These are phyloP conservation scores for Ophion costatus DNA, from an alignment of 2,888 invertebrate genomes.

Conservation along the genomic window DNA sequence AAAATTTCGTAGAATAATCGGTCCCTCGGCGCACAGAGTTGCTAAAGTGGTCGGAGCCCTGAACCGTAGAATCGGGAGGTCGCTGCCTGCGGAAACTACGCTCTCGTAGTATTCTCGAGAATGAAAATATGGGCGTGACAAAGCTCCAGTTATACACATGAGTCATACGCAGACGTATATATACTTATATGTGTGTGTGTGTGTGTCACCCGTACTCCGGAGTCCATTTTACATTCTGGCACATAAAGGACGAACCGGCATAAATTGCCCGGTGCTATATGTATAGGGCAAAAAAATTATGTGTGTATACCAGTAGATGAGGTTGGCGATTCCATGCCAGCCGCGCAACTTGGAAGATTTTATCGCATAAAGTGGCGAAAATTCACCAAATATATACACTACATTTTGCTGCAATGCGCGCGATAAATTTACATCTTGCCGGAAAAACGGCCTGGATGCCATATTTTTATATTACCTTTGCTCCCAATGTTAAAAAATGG, in stretches of 20 bases:
- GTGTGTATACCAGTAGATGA: neutral
- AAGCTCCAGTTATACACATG: neutral
- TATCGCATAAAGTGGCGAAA: neutral
- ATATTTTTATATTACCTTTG: neutral
- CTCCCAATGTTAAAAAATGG: too few relatives aligned
- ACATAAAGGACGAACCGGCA: neutral
- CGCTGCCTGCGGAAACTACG: neutral
- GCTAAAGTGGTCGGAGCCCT: neutral
- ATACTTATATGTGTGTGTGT: neutral
- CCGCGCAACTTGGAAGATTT: neutral
- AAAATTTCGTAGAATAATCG: neutral
- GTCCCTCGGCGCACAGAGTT: neutral
- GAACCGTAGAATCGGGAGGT: neutral
- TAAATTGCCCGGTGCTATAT: neutral
- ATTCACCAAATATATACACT: neutral
- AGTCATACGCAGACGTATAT: neutral
- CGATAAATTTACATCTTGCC: neutral
- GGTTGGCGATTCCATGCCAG: neutral
- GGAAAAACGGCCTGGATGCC: neutral
- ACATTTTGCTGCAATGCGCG: neutral
- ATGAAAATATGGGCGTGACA: conserved; percentile 1
- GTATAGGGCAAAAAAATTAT: neutral
- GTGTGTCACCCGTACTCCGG: neutral
- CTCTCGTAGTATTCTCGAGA: neutral
- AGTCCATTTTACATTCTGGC: neutral